Evolutionary conservation across 2,113 vertebrate genomes (phyloP).

Genomic region (Engystomops pustulosus): DNA sequence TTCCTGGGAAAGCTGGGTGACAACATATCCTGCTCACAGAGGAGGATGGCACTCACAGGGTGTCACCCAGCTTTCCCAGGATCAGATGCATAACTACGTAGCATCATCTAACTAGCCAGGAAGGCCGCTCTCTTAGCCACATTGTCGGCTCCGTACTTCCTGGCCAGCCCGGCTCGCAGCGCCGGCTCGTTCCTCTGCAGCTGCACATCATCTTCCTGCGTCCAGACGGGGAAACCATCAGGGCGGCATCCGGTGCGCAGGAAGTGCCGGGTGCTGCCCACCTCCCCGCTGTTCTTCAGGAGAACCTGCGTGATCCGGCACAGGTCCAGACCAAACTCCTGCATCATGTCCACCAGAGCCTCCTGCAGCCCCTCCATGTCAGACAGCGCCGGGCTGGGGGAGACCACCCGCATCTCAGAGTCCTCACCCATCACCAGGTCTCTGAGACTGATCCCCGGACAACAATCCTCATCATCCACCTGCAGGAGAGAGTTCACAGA

Average conservation of each 20-base stretch:
- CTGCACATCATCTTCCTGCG: conserved; percentile 74
- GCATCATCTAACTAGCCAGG: conserved; percentile 67
- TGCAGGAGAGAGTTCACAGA: background rate
- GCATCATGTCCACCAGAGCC: conserved; percentile 79
- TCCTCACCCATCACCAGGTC: conserved; percentile 48
- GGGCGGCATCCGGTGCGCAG: conserved; percentile 72
- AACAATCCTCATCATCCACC: background rate
- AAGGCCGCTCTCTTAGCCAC: conserved; percentile 75
- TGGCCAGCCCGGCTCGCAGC: conserved; percentile 66
- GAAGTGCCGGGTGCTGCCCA: conserved; percentile 74
- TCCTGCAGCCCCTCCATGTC: conserved; percentile 65
- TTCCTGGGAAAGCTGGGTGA: too few species aligned
- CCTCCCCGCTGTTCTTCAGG: conserved; percentile 86
- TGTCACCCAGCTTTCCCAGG: too few species aligned
- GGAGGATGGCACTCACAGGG: too few species aligned
- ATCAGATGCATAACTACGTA: too few species aligned
- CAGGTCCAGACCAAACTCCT: conserved; percentile 78
- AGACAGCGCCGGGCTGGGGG: conserved; percentile 61
- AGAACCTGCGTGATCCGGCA: conserved; percentile 84
- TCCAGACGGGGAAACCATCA: conserved; percentile 79
- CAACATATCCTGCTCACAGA: too few species aligned
- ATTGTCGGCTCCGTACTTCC: conserved; percentile 77
- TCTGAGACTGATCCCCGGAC: background rate
- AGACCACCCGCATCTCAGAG: conserved; percentile 61
- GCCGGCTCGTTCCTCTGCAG: conserved; percentile 69